Evolutionary conservation across 1,140 invertebrate genomes (phyloP).

Genomic region (Danaus plexippus): DNA sequence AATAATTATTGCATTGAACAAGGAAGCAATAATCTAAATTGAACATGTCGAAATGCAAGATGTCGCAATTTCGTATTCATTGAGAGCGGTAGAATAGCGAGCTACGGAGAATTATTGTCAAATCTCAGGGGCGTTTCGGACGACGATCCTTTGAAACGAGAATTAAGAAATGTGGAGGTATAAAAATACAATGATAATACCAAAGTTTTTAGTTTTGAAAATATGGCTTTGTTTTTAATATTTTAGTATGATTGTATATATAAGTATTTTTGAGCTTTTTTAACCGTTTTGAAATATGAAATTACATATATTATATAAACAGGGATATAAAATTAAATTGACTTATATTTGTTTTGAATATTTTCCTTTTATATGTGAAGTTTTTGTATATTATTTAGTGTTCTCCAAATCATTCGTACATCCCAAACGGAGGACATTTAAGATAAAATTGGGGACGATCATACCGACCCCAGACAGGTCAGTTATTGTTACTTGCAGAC

Average conservation of each 20-base stretch:
- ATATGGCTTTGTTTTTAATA: too few species aligned
- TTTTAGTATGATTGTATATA: too few species aligned
- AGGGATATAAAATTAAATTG: too few species aligned
- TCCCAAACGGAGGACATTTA: conserved; percentile 16
- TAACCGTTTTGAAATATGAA: too few species aligned
- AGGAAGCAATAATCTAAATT: conserved; percentile 61
- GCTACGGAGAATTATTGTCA: conserved; percentile 63
- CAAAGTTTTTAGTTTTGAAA: too few species aligned
- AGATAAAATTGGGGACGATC: conserved; percentile 31
- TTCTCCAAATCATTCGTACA: conserved; percentile 16
- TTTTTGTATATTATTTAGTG: background rate
- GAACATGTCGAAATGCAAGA: conserved; percentile 50
- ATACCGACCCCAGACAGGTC: conserved; percentile 27
- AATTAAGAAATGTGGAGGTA: conserved; percentile 17
- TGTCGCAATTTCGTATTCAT: conserved; percentile 59
- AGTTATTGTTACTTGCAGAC: conserved; percentile 36
- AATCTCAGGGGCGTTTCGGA: conserved; percentile 54
- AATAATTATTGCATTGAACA: conserved; percentile 25
- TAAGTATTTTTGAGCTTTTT: too few species aligned
- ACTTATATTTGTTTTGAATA: too few species aligned
- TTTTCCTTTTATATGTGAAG: too few species aligned
- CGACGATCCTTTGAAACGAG: conserved; percentile 24
- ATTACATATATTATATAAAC: too few species aligned
- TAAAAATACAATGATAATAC: too few species aligned
- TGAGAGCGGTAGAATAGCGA: conserved; percentile 49